Conservation (phyloP, 1,140 invertebrate species). For the Halictus rubicundus region DNA sequence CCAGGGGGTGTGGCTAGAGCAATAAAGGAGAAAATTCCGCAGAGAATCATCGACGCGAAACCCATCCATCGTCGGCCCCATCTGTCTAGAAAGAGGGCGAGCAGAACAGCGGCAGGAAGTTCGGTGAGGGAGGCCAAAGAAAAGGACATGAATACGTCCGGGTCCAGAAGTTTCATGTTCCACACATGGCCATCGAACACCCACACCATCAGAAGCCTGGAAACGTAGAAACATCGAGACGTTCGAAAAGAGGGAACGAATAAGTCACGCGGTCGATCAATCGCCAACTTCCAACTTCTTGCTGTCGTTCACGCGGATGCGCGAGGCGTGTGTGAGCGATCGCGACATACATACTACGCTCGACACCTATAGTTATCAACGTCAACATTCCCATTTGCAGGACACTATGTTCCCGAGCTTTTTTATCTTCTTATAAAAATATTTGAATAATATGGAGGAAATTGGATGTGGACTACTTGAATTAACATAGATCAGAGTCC, state of each 20-base stretch:
- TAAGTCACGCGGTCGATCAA: neutral
- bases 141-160: conserved; percentile 92
- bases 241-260: too few species aligned
- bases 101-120: conserved; percentile 90
- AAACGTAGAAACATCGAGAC: too few species aligned
- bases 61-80: conserved; percentile 93
- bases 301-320: too few species aligned
- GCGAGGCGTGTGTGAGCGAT: neutral
- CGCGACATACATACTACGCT: neutral
- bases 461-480: too few species aligned
- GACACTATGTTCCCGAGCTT: neutral
- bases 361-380: neutral
- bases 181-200: conserved; percentile 93
- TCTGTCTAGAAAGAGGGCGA: conserved; percentile 89
- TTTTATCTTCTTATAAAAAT: too few species aligned
- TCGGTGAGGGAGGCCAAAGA: conserved; percentile 91
- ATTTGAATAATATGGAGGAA: neutral
- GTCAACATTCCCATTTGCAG: neutral
- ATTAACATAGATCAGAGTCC: too few species aligned
- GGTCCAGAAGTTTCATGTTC: conserved; percentile 89
- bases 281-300: neutral
- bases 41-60: conserved; percentile 88
- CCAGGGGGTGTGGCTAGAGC: conserved; percentile 86
- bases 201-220: conserved; percentile 89
- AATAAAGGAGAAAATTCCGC: conserved; percentile 89